Evolutionary conservation across 2,888 invertebrate species (phyloP).

Genomic region (Hydropsyche betteni): DNA sequence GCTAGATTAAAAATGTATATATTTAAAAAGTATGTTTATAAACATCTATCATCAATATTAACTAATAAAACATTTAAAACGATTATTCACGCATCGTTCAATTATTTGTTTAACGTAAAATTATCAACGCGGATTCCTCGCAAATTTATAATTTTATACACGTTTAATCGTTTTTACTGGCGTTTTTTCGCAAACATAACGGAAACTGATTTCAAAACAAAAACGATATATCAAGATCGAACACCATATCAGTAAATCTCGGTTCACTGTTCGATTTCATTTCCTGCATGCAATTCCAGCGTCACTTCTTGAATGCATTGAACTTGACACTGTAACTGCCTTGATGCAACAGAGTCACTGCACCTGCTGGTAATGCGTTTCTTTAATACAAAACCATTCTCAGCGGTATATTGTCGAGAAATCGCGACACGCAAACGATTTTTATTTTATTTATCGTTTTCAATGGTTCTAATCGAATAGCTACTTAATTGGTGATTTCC

Average conservation of each 20-base stretch:
- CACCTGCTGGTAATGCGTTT: not conserved
- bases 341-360: slow-evolving; percentile 12
- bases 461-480: not conserved
- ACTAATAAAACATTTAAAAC: no score
- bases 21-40: no score
- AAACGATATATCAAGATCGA: not conserved
- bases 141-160: no score
- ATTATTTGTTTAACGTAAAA: no score
- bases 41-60: no score
- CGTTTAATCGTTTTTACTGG: no score
- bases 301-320: not conserved
- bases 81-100: no score
- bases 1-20: no score
- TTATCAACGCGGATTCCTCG: no score
- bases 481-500: not conserved
- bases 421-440: slow-evolving; percentile 7
- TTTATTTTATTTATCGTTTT: not conserved
- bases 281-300: slow-evolving; percentile 4
- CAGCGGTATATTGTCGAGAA: slow-evolving; percentile 4
- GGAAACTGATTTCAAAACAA: not conserved
- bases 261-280: not conserved
- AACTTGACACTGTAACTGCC: slow-evolving; percentile 8
- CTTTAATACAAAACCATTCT: not conserved
- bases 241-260: no score
- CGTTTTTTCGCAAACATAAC: no score